Conservation (phyloP, 2,888 invertebrate species). For the Pachliopta kotzebuea region DNA sequence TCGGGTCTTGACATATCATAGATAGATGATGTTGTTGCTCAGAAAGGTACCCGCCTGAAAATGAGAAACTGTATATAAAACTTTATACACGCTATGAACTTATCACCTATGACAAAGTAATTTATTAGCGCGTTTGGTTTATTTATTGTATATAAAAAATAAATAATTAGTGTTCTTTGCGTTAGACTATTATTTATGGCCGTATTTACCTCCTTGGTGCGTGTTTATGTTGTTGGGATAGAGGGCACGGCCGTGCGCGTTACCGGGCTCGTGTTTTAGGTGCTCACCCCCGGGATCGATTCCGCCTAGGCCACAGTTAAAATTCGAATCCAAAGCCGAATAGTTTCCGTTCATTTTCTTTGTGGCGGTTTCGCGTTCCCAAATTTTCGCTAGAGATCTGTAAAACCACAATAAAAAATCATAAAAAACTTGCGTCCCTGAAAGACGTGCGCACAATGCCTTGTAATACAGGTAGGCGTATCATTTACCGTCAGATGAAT, state of each 20-base stretch:
- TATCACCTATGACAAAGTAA: too few species aligned
- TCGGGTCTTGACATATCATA: conserved; percentile 64
- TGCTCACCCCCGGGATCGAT: conserved; percentile 83
- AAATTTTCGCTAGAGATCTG: conserved; percentile 88
- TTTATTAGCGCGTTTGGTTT: too few species aligned
- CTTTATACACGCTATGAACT: neutral
- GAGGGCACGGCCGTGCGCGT: conserved; percentile 58
- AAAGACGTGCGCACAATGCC: too few species aligned
- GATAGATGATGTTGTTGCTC: conserved; percentile 73
- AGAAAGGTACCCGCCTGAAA: conserved; percentile 65
- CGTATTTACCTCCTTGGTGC: conserved; percentile 61
- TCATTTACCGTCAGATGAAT: too few species aligned
- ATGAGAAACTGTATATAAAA: neutral
- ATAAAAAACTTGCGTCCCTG: too few species aligned
- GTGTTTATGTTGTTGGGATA: conserved; percentile 61
- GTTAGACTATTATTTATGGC: too few species aligned
- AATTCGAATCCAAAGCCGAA: conserved; percentile 78
- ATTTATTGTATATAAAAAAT: too few species aligned
- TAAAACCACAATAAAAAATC: too few species aligned
- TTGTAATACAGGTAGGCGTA: too few species aligned
- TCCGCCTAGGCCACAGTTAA: conserved; percentile 85
- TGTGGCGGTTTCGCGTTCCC: conserved; percentile 87
- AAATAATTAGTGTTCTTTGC: too few species aligned
- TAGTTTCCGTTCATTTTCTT: conserved; percentile 77
- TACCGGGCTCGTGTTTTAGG: conserved; percentile 68